Percentiles rank a stretch among this genome's conserved stretches.
These are phyloP conservation scores for Cisticola juncidis DNA, from an alignment of 2,113 vertebrate species.

Conservation along the genomic window DNA sequence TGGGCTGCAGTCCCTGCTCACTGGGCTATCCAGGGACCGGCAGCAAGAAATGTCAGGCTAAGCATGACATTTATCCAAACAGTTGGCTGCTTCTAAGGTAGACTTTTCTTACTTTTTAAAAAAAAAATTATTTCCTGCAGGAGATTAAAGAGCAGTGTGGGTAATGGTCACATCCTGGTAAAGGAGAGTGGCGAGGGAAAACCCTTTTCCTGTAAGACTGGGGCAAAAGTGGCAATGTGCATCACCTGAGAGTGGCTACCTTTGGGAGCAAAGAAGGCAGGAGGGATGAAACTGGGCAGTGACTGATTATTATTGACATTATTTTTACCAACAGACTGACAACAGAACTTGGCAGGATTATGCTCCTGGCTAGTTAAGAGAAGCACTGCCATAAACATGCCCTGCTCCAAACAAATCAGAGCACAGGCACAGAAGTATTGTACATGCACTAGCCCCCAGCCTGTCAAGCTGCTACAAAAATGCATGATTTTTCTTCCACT, in stretches of 20 bases:
- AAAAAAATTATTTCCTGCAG: neutral
- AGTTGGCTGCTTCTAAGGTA: neutral
- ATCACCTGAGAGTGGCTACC: neutral
- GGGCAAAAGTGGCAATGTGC: neutral
- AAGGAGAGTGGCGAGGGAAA: neutral
- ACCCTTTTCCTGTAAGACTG: neutral
- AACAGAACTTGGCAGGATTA: constrained; percentile 22
- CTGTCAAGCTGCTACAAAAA: neutral
- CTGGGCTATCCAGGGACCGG: neutral
- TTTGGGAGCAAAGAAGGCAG: neutral
- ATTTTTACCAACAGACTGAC: neutral
- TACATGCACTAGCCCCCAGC: neutral
- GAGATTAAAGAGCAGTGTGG: neutral
- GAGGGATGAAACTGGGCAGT: neutral
- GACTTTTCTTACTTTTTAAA: neutral
- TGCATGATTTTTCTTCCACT: neutral
- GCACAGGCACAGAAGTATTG: neutral
- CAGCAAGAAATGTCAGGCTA: constrained; percentile 21
- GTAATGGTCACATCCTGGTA: neutral
- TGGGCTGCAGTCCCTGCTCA: neutral
- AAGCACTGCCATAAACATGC: neutral
- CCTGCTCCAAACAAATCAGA: neutral
- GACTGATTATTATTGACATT: constrained; percentile 2
- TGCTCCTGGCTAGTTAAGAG: neutral
- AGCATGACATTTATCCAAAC: constrained; percentile 10